Evolutionary conservation across 2,888 invertebrate genomes (phyloP).

Genomic region (Odontocolon sp.): DNA sequence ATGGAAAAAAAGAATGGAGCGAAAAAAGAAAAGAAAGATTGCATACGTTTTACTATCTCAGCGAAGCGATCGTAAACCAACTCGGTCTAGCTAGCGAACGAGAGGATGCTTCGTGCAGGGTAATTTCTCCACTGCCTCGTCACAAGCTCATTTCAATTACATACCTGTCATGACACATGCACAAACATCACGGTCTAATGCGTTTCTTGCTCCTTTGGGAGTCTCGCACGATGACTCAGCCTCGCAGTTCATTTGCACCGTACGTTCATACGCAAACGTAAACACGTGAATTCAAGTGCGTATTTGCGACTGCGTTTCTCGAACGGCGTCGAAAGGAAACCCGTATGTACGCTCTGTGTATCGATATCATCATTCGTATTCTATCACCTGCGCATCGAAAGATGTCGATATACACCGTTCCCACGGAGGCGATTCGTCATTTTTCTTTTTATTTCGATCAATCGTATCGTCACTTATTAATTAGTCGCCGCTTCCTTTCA

Average conservation of each 20-base stretch:
- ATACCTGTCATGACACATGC: slow-evolving; percentile 63
- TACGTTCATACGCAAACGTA: slow-evolving; percentile 11
- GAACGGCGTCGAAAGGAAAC: slow-evolving; percentile 36
- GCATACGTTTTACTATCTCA: slow-evolving; percentile 48
- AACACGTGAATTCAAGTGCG: not conserved
- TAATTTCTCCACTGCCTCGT: slow-evolving; percentile 55
- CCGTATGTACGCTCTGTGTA: slow-evolving; percentile 13
- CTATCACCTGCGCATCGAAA: not conserved
- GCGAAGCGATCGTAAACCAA: slow-evolving; percentile 41
- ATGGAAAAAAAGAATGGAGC: slow-evolving; percentile 14
- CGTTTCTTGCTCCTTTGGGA: slow-evolving; percentile 60
- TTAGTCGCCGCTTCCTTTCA: too few species aligned
- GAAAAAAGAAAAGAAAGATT: slow-evolving; percentile 21
- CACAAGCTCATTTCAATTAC: slow-evolving; percentile 64
- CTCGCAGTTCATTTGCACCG: slow-evolving; percentile 59
- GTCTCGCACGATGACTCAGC: slow-evolving; percentile 60
- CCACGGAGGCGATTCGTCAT: not conserved
- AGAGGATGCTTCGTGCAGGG: slow-evolving; percentile 42
- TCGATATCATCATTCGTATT: slow-evolving; percentile 32
- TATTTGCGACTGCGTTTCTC: not conserved
- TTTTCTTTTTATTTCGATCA: too few species aligned
- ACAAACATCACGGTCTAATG: slow-evolving; percentile 61
- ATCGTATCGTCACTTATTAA: too few species aligned
- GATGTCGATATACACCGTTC: slow-evolving; percentile 6
- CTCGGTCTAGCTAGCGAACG: slow-evolving; percentile 1